Conservation (phyloP, 2,888 invertebrate species). For the Hypercompe scribonia region DNA sequence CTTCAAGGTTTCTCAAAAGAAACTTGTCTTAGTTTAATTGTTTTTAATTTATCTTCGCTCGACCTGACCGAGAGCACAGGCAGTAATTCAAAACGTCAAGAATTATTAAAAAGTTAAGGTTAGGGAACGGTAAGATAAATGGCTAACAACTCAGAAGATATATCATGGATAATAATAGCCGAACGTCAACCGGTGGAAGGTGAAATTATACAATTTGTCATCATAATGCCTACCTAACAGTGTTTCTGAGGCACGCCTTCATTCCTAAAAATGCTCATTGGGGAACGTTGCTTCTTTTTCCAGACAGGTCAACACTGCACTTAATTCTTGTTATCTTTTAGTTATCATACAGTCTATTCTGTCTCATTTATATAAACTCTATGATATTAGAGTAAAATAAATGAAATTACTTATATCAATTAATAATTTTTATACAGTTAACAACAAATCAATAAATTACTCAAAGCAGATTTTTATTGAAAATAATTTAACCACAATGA, state of each 20-base stretch:
- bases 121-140: slow-evolving; percentile 11
- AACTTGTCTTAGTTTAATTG: background rate
- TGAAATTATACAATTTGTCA: background rate
- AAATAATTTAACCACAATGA: background rate
- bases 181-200: background rate
- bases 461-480: background rate
- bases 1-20: background rate
- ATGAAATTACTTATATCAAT: background rate
- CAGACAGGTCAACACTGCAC: background rate
- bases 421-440: background rate
- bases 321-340: too few species aligned
- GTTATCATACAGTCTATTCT: too few species aligned
- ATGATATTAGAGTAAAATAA: background rate
- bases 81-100: slow-evolving; percentile 15
- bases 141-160: slow-evolving; percentile 10
- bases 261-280: background rate
- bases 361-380: too few species aligned
- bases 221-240: background rate
- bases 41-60: slow-evolving; percentile 3
- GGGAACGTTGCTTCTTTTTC: too few species aligned
- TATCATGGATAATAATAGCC: slow-evolving; percentile 3
- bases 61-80: slow-evolving; percentile 7
- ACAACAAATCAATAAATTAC: too few species aligned
- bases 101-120: slow-evolving; percentile 21
- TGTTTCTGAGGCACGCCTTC: background rate